Percentiles rank a stretch among this genome's conserved stretches.
phyloP scores from a whole-genome alignment of 1,140 invertebrate species.

The Brachionus koreanus region DNA sequence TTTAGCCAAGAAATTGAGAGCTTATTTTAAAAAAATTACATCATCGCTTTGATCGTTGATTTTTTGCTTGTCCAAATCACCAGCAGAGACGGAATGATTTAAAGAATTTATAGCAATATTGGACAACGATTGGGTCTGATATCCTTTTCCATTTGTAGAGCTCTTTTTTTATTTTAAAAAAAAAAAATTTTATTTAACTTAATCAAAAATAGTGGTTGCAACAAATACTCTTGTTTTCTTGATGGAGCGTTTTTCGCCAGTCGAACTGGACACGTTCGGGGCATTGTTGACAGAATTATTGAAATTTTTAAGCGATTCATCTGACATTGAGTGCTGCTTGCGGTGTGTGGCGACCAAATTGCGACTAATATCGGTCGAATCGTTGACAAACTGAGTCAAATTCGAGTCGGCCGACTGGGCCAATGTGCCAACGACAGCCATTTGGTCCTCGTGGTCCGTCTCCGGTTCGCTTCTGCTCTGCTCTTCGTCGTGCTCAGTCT shows the following conservation, averaged over 20 bases:
- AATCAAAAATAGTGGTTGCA: background rate
- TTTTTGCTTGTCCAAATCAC: background rate
- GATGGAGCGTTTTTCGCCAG: background rate
- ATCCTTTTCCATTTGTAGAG: slow-evolving; percentile 12
- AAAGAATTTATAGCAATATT: background rate
- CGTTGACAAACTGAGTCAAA: background rate
- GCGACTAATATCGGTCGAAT: background rate
- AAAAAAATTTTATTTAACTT: no score
- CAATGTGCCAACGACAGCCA: background rate
- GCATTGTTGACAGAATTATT: background rate
- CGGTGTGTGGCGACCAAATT: background rate
- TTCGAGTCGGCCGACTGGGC: slow-evolving; percentile 26
- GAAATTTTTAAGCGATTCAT: slow-evolving; percentile 35
- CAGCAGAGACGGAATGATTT: slow-evolving; percentile 28
- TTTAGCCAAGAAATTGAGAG: background rate
- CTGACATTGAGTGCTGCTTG: slow-evolving; percentile 43
- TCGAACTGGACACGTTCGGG: background rate
- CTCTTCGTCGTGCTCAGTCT: background rate
- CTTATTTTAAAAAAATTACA: background rate
- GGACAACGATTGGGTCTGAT: slow-evolving; percentile 16
- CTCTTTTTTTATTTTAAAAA: background rate
- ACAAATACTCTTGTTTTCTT: slow-evolving; percentile 9
- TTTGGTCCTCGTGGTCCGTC: background rate
- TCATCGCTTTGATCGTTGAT: background rate
- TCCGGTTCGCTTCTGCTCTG: background rate